Base-by-base conservation (phyloP, 1,140 invertebrate genomes). In the Penaeus indicus region DNA sequence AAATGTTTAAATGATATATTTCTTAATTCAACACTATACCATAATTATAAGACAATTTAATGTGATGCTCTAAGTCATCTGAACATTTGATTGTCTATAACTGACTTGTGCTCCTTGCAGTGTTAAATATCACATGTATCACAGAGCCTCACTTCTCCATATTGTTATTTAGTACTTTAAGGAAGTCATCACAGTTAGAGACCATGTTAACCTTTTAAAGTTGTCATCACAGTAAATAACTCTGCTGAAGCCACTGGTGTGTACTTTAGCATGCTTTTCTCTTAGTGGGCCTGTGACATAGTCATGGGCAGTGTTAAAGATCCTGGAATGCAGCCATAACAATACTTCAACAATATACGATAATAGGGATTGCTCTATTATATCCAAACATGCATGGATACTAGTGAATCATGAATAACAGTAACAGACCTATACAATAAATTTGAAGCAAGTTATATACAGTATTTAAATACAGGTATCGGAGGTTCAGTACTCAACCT, bases 71-170 rank as follows among this genome's bases (percentile, higher is more conserved):
- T 1, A 77, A 77, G 38, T 47, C 54, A 79, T 54, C 32, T 79
- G 8, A 54, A 47, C n/a, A 79, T 79, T 47, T 79, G 77, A 79
- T 79, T 79, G 77, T 79, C 77, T 79, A 47, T 42, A 77, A 77
- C 72, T 79, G 77, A 79, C 77, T 79, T 79, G 77, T 79, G 77
- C 38, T 79, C 77, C 77, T 79, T 42, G 32, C 38, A 47, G 77
- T 47, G 77, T 32, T 79, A 79, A 13, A 42, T 79, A 79, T 79
- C 77, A 79, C 77, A 79, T 79, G 77, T 79, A 79, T 79, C 77
- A 79, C 77, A 79, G 77, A 79, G 77, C 77, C 77, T 18, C 32
- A 27, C 25, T 47, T 79, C 77, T 47, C 32, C 38, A 77, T 77
- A 27, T 27, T 77, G 19, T 25, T n/a, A 38, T 25, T 19, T 77